Evolutionary conservation across 1,140 invertebrate species (phyloP).

Genomic region (Drosophila ficusphila): DNA sequence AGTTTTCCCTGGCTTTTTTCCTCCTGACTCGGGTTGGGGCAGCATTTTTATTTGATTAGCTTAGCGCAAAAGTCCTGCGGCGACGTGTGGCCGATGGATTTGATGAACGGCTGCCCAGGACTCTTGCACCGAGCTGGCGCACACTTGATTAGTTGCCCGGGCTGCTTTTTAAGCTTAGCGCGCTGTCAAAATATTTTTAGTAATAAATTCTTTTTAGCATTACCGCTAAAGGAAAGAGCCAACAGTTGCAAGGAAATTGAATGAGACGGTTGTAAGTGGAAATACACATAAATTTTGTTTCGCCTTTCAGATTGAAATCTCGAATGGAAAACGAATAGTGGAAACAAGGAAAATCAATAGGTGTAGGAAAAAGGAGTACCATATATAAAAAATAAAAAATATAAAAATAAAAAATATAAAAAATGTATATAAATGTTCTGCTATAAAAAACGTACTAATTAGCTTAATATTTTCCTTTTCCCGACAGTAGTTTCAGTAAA

Average conservation of each 20-base stretch:
- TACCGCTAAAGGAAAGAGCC: constrained; percentile 21
- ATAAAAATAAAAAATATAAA: not conserved
- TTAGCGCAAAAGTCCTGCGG: constrained; percentile 75
- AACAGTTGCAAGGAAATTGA: constrained; percentile 59
- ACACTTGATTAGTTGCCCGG: constrained; percentile 73
- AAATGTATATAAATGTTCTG: too few species aligned
- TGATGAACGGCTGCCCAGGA: constrained; percentile 71
- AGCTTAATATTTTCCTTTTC: too few species aligned
- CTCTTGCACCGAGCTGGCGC: constrained; percentile 9
- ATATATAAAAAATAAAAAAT: not conserved
- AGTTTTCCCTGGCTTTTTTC: not conserved
- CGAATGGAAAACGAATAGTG: not conserved
- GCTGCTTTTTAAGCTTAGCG: constrained; percentile 71
- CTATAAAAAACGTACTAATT: too few species aligned
- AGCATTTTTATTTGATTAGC: constrained; percentile 82
- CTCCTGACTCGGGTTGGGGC: constrained; percentile 38
- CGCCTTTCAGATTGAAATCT: constrained; percentile 6
- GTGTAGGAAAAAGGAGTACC: too few species aligned
- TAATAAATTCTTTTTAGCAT: constrained; percentile 74
- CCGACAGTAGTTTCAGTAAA: too few species aligned
- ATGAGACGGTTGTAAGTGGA: constrained; percentile 30
- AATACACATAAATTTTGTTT: constrained; percentile 42
- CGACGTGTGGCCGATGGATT: constrained; percentile 75
- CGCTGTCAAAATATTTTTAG: constrained; percentile 82
- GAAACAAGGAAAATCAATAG: not conserved